Base-by-base conservation (phyloP, 2,797 vertebrate genomes). In the Lagorchestes hirsutus region DNA sequence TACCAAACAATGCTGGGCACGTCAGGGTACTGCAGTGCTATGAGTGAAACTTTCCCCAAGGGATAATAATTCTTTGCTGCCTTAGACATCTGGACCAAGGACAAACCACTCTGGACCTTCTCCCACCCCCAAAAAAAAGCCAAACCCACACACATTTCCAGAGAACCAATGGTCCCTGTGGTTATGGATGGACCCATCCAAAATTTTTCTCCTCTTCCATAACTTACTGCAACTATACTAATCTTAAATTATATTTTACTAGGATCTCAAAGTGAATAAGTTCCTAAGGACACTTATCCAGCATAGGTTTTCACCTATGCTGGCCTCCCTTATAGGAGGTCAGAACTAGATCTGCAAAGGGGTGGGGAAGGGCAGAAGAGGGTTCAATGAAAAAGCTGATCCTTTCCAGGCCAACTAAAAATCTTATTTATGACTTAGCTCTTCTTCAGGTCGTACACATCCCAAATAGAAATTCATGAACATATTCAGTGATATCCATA, bases 21-120 rank as follows among this genome's bases (percentile, higher is more conserved):
- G 62, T 93, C 93, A 92, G 40, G 0, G 1, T 91, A 82, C 97
- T 91, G 97, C 97, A 97, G 93, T 54, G 91, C 0, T 0, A 95
- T 97, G 97, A 97, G 97, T 94, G 97, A 96, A 97, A 94, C 95
- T 46, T 0, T 57, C 95, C 93, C 91, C 55, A 50, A 92, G 92
- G 96, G 95, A 67, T 82, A 82, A n/a, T 95, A 96, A 96, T 92
- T 92, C 97, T 91, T 93, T 93, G 82, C 94, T 93, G 96, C 94
- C 94, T 96, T 92, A 93, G 96, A 96, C 97, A 97, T 97, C 97
- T 97, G 97, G 54, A 92, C 96, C 96, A 96, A 97, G 95, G 97
- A 97, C 96, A 96, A 94, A 97, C 1, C 6, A 56, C 74, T 62
- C 92, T 58, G 52, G 52, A 52, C 52, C 6, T 52, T 6, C 52